Evolutionary conservation across 2,797 vertebrate genomes (phyloP).

Genomic region (Peromyscus melanophrys): DNA sequence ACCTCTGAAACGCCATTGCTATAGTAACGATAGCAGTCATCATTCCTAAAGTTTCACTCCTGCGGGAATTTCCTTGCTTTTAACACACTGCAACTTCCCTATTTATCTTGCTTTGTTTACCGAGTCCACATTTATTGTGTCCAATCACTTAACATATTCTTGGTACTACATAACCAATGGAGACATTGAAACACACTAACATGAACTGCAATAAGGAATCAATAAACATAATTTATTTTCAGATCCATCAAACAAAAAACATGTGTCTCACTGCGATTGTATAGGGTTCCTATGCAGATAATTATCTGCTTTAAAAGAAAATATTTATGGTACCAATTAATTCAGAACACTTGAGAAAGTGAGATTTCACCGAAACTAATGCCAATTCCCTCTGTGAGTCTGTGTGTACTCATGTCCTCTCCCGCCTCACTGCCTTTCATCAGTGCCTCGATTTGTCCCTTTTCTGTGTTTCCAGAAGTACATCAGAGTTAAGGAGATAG

Average conservation of each 20-base stretch:
- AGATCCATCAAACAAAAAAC: conserved; percentile 7
- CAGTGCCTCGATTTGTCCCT: background rate
- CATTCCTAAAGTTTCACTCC: background rate
- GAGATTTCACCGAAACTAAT: background rate
- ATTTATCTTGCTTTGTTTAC: conserved; percentile 19
- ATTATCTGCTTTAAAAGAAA: conserved; percentile 3
- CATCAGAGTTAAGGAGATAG: background rate
- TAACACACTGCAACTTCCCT: background rate
- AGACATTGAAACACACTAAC: conserved; percentile 25
- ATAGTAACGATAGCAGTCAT: background rate
- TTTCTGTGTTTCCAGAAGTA: background rate
- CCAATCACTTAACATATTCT: background rate
- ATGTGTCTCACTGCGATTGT: background rate
- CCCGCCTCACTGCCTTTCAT: background rate
- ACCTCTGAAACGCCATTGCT: background rate
- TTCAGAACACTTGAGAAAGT: conserved; percentile 34
- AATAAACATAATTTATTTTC: conserved; percentile 53
- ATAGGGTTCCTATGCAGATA: background rate
- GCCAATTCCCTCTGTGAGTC: background rate
- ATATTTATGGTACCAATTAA: conserved; percentile 8
- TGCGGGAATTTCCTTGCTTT: background rate
- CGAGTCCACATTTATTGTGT: background rate
- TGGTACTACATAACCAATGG: background rate
- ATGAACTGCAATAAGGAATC: conserved; percentile 39
- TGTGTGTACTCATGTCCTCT: background rate